These are phyloP conservation scores for Gallinago nigripennis DNA, from an alignment of 2,797 vertebrate genomes.

Conservation along the genomic window DNA sequence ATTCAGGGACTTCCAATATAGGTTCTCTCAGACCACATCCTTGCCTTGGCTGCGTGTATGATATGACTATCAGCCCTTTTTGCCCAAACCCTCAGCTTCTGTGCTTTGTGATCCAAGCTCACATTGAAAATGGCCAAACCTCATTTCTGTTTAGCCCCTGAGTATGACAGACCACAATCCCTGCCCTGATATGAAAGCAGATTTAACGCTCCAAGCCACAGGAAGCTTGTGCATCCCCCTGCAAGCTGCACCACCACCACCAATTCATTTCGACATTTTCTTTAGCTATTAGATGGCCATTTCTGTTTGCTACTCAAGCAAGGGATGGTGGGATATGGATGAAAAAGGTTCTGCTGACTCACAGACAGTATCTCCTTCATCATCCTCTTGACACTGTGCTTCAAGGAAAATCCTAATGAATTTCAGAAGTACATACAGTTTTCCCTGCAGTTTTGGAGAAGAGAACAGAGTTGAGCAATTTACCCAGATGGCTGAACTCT, in stretches of 20 bases:
- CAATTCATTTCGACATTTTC: not conserved
- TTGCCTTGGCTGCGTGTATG: not conserved
- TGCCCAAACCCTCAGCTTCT: not conserved
- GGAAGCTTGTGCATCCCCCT: not conserved
- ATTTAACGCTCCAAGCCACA: not conserved
- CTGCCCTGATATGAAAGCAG: not conserved
- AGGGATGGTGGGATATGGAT: not conserved
- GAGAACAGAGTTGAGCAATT: not conserved
- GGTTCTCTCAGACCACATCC: not conserved
- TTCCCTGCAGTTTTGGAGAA: not conserved
- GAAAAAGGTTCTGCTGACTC: not conserved
- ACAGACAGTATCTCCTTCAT: not conserved
- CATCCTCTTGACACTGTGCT: not conserved
- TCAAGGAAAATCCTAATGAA: not conserved
- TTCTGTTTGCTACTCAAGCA: not conserved
- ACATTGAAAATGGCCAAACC: not conserved
- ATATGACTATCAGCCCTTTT: fast-evolving
- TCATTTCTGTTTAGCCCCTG: not conserved
- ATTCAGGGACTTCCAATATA: not conserved
- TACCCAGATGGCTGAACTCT: not conserved
- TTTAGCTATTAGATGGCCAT: not conserved
- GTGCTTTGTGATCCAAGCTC: not conserved
- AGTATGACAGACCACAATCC: not conserved
- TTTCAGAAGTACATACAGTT: not conserved
- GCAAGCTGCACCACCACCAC: not conserved